A percentile compares a stretch with the other conserved stretches of the same genome.
phyloP scores from a whole-genome alignment of 30 jellyfish, hydroid and myxozoan genomes.

The Pseudorhiza aurosa region DNA sequence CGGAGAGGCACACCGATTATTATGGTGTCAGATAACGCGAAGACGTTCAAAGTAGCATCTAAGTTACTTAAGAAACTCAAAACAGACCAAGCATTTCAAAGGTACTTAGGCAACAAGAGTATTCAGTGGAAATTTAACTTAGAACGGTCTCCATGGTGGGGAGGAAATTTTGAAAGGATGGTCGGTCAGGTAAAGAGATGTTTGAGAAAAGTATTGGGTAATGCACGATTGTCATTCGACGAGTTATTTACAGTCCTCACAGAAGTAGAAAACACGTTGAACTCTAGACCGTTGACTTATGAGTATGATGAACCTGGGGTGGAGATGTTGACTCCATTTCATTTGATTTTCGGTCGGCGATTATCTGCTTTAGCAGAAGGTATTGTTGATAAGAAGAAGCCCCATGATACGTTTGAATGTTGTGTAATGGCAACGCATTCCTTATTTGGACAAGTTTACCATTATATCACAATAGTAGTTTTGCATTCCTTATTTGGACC shows the following conservation, averaged over 20 bases:
- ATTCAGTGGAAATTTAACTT: constrained; percentile 25
- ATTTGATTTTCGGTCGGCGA: constrained; percentile 33
- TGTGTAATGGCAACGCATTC: too few relatives aligned
- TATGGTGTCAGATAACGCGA: constrained; percentile 42
- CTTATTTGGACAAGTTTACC: too few relatives aligned
- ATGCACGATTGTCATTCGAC: constrained; percentile 11
- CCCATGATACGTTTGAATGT: too few relatives aligned
- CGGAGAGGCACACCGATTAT: constrained; percentile 31
- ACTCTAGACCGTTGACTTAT: constrained; percentile 29
- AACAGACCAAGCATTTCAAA: not conserved
- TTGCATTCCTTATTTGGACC: too few relatives aligned
- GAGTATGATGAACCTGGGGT: constrained; percentile 5
- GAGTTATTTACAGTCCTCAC: constrained; percentile 6
- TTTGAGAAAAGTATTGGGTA: constrained; percentile 30
- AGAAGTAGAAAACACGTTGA: constrained; percentile 29
- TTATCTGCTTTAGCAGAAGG: constrained; percentile 2
- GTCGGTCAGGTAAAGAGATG: constrained; percentile 38
- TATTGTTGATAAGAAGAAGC: not conserved
- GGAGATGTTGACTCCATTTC: constrained; percentile 34
- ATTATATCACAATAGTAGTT: too few relatives aligned
- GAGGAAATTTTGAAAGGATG: constrained; percentile 59
- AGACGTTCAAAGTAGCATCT: constrained; percentile 3
- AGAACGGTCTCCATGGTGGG: constrained; percentile 63
- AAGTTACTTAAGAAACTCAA: not conserved
- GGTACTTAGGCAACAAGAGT: not conserved